Evolutionary conservation across 23 tunicate species (phyloP), one percentile per base, ranked within the genome.

Genomic region (Corella eumyota): DNA sequence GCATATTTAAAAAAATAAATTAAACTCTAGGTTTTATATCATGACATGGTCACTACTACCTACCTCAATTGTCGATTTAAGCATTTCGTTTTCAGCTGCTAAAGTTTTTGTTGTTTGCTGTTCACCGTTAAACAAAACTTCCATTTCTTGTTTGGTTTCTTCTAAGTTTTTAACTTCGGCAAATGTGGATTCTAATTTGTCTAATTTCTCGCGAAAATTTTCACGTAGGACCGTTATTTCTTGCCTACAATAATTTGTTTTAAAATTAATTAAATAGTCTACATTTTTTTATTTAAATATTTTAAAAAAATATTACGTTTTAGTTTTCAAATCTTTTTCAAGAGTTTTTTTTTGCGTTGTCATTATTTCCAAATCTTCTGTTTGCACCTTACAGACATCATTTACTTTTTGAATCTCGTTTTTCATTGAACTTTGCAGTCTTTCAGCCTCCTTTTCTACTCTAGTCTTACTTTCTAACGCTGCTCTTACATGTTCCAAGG

Each of bases 381-480:
- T 60, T 23, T 4, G 45, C 2, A 13, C 34, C 17, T 17, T 55
- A 21, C 21, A 19, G 60, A 27, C 20, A 34, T 32, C 25, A 55
- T 54, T 5, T 17, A 29, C 56, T 15, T 51, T 38, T 38, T 15
- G 35, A 24, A 29, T 36, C 45, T 25, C 7, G 23, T 26, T 38
- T 26, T 1, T 69, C 60, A 7, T 34, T 25, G 1, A 6, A 32
- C 28, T 50, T 2, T 34, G 35, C 4, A 45, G 11, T 34, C 24
- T 51, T 62, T 35, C 32, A 11, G 65, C 45, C 7, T 73, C 60
- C 21, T 20, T 19, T 73, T 73, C 79, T 7, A 62, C 4, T 13
- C 23, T 6, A 1, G 56, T 62, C 47, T 58, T 73, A 28, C 70
- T 62, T 53, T 62, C 61, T 0, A 73, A 33, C 9, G 71, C 71